These are phyloP conservation scores for Nettapus auritus DNA, from an alignment of 2,113 vertebrate genomes.

Conservation along the genomic window DNA sequence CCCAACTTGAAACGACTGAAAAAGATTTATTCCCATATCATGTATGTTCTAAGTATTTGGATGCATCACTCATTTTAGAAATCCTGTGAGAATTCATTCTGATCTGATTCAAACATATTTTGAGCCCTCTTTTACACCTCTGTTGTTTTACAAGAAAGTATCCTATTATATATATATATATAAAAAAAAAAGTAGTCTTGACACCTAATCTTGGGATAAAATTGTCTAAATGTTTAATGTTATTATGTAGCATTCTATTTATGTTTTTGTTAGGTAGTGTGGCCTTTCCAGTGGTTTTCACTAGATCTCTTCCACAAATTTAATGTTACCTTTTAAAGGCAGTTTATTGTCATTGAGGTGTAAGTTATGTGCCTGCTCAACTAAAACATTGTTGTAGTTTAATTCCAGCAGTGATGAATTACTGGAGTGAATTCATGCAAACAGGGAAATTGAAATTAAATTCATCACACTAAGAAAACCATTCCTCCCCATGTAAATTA, in stretches of 20 bases:
- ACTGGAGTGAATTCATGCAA: conserved; percentile 77
- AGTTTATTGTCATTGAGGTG: conserved; percentile 72
- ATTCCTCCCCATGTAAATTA: conserved; percentile 79
- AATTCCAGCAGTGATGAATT: conserved; percentile 79
- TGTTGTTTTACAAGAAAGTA: neutral
- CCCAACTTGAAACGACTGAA: neutral
- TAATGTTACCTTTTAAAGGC: neutral
- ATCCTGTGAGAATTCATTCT: neutral
- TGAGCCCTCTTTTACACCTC: neutral
- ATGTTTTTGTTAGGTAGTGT: neutral
- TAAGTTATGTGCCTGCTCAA: conserved; percentile 62
- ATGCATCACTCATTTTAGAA: neutral
- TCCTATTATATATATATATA: neutral
- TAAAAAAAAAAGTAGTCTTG: neutral
- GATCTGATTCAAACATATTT: neutral
- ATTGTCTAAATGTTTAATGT: neutral
- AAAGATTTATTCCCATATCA: neutral
- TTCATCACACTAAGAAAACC: conserved; percentile 78
- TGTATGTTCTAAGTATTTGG: neutral
- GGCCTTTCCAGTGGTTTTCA: neutral
- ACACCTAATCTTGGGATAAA: neutral
- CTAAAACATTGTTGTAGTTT: conserved; percentile 73
- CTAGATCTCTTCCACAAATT: neutral
- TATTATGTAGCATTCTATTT: neutral
- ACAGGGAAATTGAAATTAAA: conserved; percentile 81